Conservation (phyloP, 2,113 vertebrate genomes). For the Pachyramphus minor region DNA sequence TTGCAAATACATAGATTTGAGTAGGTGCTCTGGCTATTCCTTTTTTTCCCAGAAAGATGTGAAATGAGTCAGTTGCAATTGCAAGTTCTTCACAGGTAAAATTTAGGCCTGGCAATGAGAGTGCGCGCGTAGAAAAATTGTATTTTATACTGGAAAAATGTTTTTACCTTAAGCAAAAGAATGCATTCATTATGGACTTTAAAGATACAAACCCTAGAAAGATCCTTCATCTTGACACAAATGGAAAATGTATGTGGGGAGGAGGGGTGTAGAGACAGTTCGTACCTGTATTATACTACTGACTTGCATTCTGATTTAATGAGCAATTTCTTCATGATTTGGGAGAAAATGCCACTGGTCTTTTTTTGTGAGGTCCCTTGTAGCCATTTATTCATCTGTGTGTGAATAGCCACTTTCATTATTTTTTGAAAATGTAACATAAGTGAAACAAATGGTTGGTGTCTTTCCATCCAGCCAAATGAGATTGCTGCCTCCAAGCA, state of each 20-base stretch:
- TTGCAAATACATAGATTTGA: background rate
- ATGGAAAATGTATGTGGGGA: background rate
- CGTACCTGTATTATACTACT: background rate
- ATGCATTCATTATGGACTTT: background rate
- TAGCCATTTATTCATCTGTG: conserved; percentile 44
- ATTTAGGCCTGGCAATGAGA: background rate
- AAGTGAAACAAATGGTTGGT: conserved; percentile 65
- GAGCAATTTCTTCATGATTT: conserved; percentile 61
- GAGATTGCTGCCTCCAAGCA: conserved; percentile 80
- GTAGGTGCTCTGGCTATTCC: background rate
- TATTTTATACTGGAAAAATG: background rate
- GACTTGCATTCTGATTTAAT: conserved; percentile 52
- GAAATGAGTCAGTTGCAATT: background rate
- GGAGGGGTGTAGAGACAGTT: background rate
- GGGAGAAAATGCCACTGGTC: conserved; percentile 38
- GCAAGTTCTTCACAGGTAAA: background rate
- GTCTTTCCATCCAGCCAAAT: conserved; percentile 62
- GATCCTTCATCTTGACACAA: background rate
- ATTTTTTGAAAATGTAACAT: conserved; percentile 52
- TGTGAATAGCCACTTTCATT: conserved; percentile 31
- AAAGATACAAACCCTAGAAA: background rate
- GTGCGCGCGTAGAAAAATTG: background rate
- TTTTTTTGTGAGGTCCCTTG: background rate
- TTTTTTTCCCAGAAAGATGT: background rate
- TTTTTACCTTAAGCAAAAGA: background rate